Evolutionary conservation across 2,797 vertebrate species (phyloP), one percentile per base, ranked within the genome.

Genomic region (Pipistrellus pipistrellus): DNA sequence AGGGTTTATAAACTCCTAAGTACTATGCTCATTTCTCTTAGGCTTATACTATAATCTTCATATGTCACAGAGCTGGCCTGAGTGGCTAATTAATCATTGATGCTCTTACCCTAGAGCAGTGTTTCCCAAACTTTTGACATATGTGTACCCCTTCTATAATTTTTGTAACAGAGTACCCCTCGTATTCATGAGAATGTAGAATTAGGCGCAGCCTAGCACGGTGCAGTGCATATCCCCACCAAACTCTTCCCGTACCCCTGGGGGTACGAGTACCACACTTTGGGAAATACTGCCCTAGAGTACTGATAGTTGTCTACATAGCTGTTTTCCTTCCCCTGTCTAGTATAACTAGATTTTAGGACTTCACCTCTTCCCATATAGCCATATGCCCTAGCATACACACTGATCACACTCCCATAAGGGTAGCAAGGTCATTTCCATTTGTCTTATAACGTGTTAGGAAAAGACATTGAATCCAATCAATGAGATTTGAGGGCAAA

Each of bases 1-100:
- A 93, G 27, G 25, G 27, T 93, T 86, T 77, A 83, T 78, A 81
- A 86, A 64, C 59, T 75, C 5, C 78, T 48, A 89, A 87, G 18
- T 9, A 76, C 21, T 68, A 12, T 77, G 51, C 17, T 35, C 23
- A 55, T 88, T 86, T 92, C 44, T 95, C 17, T 62, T 53, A 89
- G 21, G 25, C 68, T 81, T 87, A 32, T 68, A 14, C 23, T 66
- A 1, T 69, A 91, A 93, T 84, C 18, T 77, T 87, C 35, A 27
- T 20, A 23, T 76, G 38, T 85, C 64, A 59, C 5, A 7, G 64
- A 90, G 27, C 20, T 59, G 62, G 86, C 27, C 8, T 57, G 21
- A 4, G 32, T n/a, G 66, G 59, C 64, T 71, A 35, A 82, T 88
- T 80, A 81, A 32, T 64, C 23, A 44, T 0, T 57, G 44, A 18